Evolutionary conservation across 2,113 vertebrate species (phyloP), one percentile per base, ranked within the genome.

Genomic region (Aegypius monachus): DNA sequence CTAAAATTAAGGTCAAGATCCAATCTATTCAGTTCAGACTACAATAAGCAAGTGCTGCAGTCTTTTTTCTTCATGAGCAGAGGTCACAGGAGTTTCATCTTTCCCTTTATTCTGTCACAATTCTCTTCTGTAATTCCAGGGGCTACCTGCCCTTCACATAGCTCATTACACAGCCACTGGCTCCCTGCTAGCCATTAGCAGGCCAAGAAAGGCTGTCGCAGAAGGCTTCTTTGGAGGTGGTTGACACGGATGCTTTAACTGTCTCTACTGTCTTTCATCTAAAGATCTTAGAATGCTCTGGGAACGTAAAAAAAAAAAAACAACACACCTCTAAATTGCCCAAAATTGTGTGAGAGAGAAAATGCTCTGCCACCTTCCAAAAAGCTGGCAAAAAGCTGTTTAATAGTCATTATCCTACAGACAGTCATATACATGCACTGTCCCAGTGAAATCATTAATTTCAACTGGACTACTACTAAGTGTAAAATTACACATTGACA

Each of bases 121-220:
- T 81, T 90, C 42, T 88, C 36, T 81, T 94, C 63, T 72, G 53
- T 67, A 92, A 87, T 92, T 95, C 74, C 78, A 93, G 80, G 68
- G 67, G 38, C 67, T 88, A 88, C 42, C 29, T 86, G 63, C 21
- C 45, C 63, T 91, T 92, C 71, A 77, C 56, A 75, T 8, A 71
- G 36, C 48, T 96, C 72, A 75, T 96, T 95, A 84, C 68, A 43
- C 36, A 93, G 63, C 17, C 2, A 2, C 21, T 73, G 79, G 22
- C 29, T 50, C 74, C n/a, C 66, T 83, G 58, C 42, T 67, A 93
- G 66, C 29, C 85, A 92, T 90, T 94, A 94, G 16, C 31, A 59
- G 20, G 19, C 38, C 55, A 81, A 78, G 71, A 70, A 61, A 94
- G 13, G 12, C 47, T 81, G 20, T 38, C 0, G 0, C 23, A 48